Base-by-base conservation (phyloP, 2,113 vertebrate genomes). In the Pseudorhombus dupliciocellatus region DNA sequence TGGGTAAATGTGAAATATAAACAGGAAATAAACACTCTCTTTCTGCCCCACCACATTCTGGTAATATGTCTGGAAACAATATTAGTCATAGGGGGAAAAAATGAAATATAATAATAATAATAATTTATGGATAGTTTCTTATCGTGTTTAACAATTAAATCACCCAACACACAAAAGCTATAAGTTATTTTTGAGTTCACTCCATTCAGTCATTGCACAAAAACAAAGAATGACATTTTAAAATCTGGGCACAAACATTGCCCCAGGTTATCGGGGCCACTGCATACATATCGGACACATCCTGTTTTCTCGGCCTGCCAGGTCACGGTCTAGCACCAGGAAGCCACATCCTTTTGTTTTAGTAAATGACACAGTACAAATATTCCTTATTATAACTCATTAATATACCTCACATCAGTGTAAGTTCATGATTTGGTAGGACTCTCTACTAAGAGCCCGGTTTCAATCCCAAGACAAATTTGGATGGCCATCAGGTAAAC, bases 181-280 rank as follows among this genome's bases (percentile, higher is more conserved):
- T 2, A 6, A n/a, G 3, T 64, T 60, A 37, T 37, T 37, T 37
- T 22, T 42, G 54, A 53, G 37, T 16, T 34, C 4, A 66, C 52
- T 70, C 16, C 3, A 60, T 60, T 79, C n/a, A 58, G 37, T 61
- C 51, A 34, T 24, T 50, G 42, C 37, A 65, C 46, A 18, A 62
- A 10, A 68, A 57, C 64, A 76, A 73, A 74, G 46, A 24, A 4
- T 73, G 73, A 70, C 52, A 74, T 77, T 77, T 77, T 7, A 73
- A 77, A 65, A 73, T 7, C 2, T 6, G 24, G 30, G 24, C 7
- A 48, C 46, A 54, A 28, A 21, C 25, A 30, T 3, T 7, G 20
- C 51, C 31, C 26, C 56, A 53, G 46, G 62, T 72, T 80, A 77
- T 86, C 66, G 21, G 26, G 42, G 40, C 5, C 54, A 46, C 40